A percentile compares a stretch with the other conserved stretches of the same genome.
Evolutionary conservation across 2,113 vertebrate genomes (phyloP).

Genomic region (Ailurus styani): DNA sequence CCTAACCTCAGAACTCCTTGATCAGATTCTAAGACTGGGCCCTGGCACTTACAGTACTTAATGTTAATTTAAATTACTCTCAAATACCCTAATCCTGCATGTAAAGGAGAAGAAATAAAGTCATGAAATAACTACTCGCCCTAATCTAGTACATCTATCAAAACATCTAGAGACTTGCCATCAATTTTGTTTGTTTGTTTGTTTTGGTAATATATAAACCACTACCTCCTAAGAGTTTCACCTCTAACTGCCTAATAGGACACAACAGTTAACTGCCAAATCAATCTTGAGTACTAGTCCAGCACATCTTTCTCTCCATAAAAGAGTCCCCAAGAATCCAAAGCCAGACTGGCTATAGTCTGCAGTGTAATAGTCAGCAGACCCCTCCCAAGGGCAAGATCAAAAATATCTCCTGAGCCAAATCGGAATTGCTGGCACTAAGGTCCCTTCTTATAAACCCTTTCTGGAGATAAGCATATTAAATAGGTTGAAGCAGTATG

Average conservation of each 20-base stretch:
- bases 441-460: background rate
- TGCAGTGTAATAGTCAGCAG: background rate
- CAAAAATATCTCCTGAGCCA: slow-evolving; percentile 50
- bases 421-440: background rate
- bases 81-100: background rate
- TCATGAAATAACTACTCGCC: slow-evolving; percentile 4
- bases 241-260: background rate
- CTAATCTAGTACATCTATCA: background rate
- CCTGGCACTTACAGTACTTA: background rate
- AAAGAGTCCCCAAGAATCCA: slow-evolving; percentile 18
- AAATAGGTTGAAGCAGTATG: background rate
- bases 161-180: background rate
- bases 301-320: background rate
- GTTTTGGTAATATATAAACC: background rate
- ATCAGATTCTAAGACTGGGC: background rate
- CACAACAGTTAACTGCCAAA: background rate
- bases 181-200: background rate
- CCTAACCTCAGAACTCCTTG: background rate
- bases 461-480: slow-evolving; percentile 2
- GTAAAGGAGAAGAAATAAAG: slow-evolving; percentile 28
- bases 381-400: slow-evolving; percentile 41
- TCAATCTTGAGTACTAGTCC: background rate
- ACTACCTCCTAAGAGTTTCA: slow-evolving; percentile 38
- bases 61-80: slow-evolving; percentile 23
- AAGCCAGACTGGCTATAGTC: slow-evolving; percentile 7